Evolutionary conservation across 2,113 vertebrate species (phyloP).

Genomic region (Malaclemys terrapin): DNA sequence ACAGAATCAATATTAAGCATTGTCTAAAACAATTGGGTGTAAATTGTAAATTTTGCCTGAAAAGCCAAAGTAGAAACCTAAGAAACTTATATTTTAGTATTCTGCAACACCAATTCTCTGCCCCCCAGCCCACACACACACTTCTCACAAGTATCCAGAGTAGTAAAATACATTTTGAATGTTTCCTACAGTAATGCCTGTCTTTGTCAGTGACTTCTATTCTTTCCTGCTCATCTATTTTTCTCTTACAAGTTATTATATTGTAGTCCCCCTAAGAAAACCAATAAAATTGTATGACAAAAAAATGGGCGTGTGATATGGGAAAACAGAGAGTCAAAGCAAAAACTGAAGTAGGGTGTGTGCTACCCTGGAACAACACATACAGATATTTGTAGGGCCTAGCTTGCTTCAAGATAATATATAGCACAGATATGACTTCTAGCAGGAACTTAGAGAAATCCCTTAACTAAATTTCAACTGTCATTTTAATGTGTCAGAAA

Average conservation of each 20-base stretch:
- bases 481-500: neutral
- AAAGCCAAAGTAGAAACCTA: neutral
- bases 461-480: neutral
- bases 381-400: neutral
- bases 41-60: neutral
- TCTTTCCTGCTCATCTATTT: neutral
- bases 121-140: neutral
- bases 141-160: neutral
- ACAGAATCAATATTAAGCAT: neutral
- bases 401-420: neutral
- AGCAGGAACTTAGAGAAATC: neutral
- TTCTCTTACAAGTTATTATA: neutral
- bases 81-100: neutral
- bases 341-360: neutral
- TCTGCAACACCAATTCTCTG: neutral
- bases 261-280: neutral
- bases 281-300: neutral
- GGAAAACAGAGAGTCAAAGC: neutral
- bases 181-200: neutral
- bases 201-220: accelerated
- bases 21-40: neutral
- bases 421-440: neutral
- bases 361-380: neutral
- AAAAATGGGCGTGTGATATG: neutral
- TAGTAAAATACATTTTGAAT: neutral